phyloP scores from a whole-genome alignment of 2,888 invertebrate species.

The Calliscelio sp. region DNA sequence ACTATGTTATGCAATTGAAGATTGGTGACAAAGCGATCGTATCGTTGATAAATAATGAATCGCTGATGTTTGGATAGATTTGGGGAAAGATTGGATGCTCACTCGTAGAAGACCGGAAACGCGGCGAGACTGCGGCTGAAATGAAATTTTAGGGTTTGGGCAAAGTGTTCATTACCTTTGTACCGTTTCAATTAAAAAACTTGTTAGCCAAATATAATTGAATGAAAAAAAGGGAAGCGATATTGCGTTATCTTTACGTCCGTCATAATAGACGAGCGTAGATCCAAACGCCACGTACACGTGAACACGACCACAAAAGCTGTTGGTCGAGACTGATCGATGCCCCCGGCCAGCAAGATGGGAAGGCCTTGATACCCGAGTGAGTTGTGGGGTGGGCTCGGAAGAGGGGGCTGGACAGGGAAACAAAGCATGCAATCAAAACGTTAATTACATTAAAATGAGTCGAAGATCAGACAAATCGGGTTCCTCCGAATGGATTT shows the following conservation, averaged over 20 bases:
- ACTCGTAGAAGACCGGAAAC: conserved; percentile 41
- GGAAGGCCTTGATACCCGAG: conserved; percentile 56
- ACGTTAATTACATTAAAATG: conserved; percentile 86
- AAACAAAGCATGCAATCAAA: conserved; percentile 76
- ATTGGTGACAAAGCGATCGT: conserved; percentile 50
- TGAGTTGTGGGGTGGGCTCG: conserved; percentile 58
- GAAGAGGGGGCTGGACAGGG: conserved; percentile 66
- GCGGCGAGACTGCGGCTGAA: not conserved
- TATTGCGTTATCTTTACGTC: conserved; percentile 61
- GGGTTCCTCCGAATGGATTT: conserved; percentile 75
- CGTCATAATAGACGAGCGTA: conserved; percentile 59
- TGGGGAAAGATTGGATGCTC: conserved; percentile 19
- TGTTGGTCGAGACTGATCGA: conserved; percentile 69
- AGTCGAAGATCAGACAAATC: conserved; percentile 85
- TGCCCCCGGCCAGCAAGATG: conserved; percentile 63
- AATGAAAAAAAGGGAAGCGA: conserved; percentile 53
- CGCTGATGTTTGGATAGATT: conserved; percentile 33
- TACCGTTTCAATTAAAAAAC: conserved; percentile 61
- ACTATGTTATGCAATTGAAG: no score
- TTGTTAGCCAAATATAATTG: conserved; percentile 60
- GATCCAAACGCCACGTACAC: conserved; percentile 43
- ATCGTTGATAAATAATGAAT: conserved; percentile 8
- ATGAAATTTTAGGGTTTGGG: conserved; percentile 44
- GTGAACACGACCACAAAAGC: conserved; percentile 52
- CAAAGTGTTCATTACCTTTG: conserved; percentile 55